Percentiles rank a stretch among this genome's conserved stretches.
Evolutionary conservation across 2,888 invertebrate genomes (phyloP).

Genomic region (Hydrotaea cyrtoneurina): DNA sequence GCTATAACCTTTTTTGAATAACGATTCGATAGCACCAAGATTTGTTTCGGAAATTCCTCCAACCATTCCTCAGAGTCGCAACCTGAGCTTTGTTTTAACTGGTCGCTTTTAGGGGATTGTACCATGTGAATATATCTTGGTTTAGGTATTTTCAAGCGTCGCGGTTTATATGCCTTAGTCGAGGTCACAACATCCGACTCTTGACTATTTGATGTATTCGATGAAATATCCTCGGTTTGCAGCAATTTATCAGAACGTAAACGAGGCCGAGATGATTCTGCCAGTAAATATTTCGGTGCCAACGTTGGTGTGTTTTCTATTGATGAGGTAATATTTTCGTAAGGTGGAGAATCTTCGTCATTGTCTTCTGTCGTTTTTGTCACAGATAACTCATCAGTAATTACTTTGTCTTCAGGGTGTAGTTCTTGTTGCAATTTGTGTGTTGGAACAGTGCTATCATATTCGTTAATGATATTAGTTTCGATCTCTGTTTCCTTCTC

Average conservation of each 20-base stretch:
- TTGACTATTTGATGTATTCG: neutral
- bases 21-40: conserved; percentile 42
- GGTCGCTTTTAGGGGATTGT: neutral
- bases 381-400: conserved; percentile 14
- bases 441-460: too few relatives aligned
- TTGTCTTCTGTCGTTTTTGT: neutral
- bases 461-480: too few relatives aligned
- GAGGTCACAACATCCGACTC: neutral
- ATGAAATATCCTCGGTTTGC: neutral
- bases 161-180: conserved; percentile 20
- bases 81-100: too few relatives aligned
- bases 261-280: conserved; percentile 4
- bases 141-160: conserved; percentile 51
- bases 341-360: conserved; percentile 44
- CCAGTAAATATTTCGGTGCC: neutral
- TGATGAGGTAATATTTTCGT: conserved; percentile 36
- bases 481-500: too few relatives aligned
- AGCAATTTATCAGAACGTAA: conserved; percentile 47
- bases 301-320: neutral
- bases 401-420: conserved; percentile 9
- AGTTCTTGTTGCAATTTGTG: neutral
- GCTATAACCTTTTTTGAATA: conserved; percentile 45
- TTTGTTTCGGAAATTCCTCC: conserved; percentile 36
- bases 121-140: neutral
- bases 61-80: too few relatives aligned